phyloP scores from a whole-genome alignment of 2,888 invertebrate species.

The Phengaris arion region DNA sequence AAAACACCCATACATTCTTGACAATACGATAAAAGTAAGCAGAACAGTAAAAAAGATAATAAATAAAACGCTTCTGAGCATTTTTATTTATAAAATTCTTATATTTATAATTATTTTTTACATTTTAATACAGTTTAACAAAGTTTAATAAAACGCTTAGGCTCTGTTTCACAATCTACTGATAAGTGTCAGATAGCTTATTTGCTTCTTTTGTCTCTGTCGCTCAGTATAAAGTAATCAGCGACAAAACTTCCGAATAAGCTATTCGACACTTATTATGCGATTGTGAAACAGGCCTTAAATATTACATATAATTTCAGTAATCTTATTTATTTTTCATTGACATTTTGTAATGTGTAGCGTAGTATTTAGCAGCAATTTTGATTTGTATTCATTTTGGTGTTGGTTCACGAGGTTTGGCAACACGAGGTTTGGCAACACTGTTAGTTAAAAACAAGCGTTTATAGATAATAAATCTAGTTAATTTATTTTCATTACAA shows the following conservation, averaged over 20 bases:
- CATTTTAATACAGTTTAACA: background rate
- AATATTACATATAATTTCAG: background rate
- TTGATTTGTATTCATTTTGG: slow-evolving; percentile 31
- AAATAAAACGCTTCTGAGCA: slow-evolving; percentile 5
- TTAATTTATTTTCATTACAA: background rate
- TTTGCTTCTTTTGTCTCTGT: too few species aligned
- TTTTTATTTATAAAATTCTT: background rate
- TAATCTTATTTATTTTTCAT: slow-evolving; percentile 32
- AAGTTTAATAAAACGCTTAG: background rate
- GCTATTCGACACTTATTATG: too few species aligned
- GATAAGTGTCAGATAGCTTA: too few species aligned
- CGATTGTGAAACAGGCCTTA: too few species aligned
- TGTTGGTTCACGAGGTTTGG: too few species aligned
- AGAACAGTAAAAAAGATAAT: too few species aligned
- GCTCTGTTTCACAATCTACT: too few species aligned
- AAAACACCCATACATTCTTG: background rate
- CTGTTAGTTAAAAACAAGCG: background rate
- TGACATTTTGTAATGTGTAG: slow-evolving; percentile 12
- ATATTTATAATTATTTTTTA: background rate
- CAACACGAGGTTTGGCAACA: too few species aligned
- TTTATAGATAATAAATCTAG: background rate
- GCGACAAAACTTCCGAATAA: too few species aligned
- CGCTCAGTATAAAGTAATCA: too few species aligned
- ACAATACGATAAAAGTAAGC: background rate
- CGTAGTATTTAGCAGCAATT: slow-evolving; percentile 23